These are phyloP conservation scores for Heliconius nattereri DNA, from an alignment of 1,140 invertebrate genomes.

Conservation along the genomic window DNA sequence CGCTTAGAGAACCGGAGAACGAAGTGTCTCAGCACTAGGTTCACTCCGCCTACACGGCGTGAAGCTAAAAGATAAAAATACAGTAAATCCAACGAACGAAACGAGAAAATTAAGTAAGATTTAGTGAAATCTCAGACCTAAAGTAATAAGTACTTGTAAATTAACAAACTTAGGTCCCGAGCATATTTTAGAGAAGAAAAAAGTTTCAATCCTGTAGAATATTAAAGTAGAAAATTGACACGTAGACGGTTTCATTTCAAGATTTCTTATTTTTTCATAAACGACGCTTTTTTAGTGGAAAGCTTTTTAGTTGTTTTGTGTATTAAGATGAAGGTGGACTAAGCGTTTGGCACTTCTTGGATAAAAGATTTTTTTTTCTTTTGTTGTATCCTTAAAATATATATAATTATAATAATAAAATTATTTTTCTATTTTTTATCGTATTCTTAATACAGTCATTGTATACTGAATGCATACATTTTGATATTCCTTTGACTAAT, in stretches of 20 bases:
- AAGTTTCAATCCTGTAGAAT: conserved; percentile 8
- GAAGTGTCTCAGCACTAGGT: too few species aligned
- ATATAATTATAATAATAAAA: too few species aligned
- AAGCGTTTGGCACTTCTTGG: neutral
- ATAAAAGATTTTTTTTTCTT: neutral
- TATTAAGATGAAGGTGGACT: neutral
- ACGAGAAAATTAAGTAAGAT: conserved; percentile 36
- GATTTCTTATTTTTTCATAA: neutral
- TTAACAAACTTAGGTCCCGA: conserved; percentile 25
- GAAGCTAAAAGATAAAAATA: neutral
- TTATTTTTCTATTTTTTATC: too few species aligned
- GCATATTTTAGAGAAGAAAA: conserved; percentile 19
- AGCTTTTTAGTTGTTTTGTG: conserved; percentile 21
- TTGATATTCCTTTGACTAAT: too few species aligned
- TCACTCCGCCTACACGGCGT: neutral
- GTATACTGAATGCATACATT: too few species aligned
- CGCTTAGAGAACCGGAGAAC: too few species aligned
- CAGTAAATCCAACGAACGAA: neutral
- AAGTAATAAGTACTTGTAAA: conserved; percentile 22
- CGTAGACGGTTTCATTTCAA: neutral
- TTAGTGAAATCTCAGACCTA: conserved; percentile 10
- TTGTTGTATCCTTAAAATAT: too few species aligned
- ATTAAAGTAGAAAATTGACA: conserved; percentile 18
- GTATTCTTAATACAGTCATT: too few species aligned
- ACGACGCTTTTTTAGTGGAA: conserved; percentile 14